phyloP scores from a whole-genome alignment of 1,140 invertebrate species.

The Trichonephila clavata region DNA sequence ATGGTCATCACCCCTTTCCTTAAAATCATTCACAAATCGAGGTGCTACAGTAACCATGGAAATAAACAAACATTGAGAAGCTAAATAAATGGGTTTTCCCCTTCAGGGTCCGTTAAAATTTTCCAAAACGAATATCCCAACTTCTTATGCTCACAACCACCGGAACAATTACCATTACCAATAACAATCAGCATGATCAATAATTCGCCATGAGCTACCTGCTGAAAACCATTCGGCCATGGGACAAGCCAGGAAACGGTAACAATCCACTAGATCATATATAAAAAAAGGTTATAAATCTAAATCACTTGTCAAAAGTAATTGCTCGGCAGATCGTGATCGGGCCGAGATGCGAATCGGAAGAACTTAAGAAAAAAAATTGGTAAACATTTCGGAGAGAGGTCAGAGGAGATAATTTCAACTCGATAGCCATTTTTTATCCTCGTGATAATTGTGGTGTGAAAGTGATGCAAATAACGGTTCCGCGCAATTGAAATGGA shows the following conservation, averaged over 20 bases:
- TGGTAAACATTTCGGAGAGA: neutral
- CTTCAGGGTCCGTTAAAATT: neutral
- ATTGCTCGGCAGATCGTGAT: slow-evolving; percentile 30
- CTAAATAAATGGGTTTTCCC: neutral
- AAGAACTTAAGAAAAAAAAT: slow-evolving; percentile 37
- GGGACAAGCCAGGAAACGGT: slow-evolving; percentile 16
- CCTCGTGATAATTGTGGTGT: neutral
- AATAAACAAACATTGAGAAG: neutral
- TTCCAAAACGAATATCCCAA: neutral
- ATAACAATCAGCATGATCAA: neutral
- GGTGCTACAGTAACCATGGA: neutral
- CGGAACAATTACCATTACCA: slow-evolving; percentile 15
- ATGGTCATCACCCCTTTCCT: no score
- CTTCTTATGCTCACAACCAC: neutral
- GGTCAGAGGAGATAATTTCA: slow-evolving; percentile 13
- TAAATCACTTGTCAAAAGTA: slow-evolving; percentile 48
- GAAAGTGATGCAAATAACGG: slow-evolving; percentile 35
- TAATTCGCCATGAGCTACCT: neutral
- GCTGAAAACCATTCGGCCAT: neutral
- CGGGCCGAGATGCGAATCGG: neutral
- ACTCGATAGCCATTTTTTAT: neutral
- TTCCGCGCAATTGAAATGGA: neutral
- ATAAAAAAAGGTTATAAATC: slow-evolving; percentile 11
- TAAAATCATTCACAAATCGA: no score
- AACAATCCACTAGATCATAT: neutral